phyloP scores from a whole-genome alignment of 2,888 invertebrate genomes.

The Pseudolycoriella hygida region DNA sequence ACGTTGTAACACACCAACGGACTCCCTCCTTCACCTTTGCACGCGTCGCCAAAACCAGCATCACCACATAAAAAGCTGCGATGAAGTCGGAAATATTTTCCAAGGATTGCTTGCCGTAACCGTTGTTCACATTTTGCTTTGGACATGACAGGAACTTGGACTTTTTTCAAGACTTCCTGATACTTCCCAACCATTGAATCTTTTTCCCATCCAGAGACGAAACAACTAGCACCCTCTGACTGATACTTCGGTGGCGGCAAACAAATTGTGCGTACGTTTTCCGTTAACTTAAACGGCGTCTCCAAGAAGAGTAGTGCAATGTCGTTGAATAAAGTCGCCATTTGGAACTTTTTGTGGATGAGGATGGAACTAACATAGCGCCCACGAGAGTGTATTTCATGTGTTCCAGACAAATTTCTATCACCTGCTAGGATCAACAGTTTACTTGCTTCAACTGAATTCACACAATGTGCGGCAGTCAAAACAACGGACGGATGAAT shows the following conservation, averaged over 20 bases:
- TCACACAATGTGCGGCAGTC: no score
- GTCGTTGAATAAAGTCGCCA: no score
- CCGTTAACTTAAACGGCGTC: slow-evolving; percentile 37
- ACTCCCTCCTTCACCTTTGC: slow-evolving; percentile 55
- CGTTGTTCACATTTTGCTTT: slow-evolving; percentile 26
- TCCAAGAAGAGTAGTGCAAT: slow-evolving; percentile 37
- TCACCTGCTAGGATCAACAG: no score
- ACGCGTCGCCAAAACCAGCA: slow-evolving; percentile 45
- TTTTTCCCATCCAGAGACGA: slow-evolving; percentile 42
- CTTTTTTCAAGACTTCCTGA: slow-evolving; percentile 46
- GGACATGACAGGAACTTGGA: slow-evolving; percentile 52
- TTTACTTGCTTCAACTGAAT: no score
- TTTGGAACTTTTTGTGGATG: no score
- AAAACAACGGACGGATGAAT: no score
- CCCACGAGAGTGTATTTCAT: no score
- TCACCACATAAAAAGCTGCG: slow-evolving; percentile 59
- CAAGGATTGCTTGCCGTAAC: slow-evolving; percentile 48
- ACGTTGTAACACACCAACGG: slow-evolving; percentile 55
- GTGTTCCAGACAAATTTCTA: no score
- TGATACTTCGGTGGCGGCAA: slow-evolving; percentile 18
- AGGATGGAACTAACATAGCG: no score
- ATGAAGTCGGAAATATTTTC: slow-evolving; percentile 45
- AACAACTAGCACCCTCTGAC: slow-evolving; percentile 10
- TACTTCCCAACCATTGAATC: slow-evolving; percentile 31
- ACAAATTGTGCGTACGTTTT: slow-evolving; percentile 53